Base-by-base conservation (phyloP, 1,140 invertebrate genomes). In the Augochlora pura region DNA sequence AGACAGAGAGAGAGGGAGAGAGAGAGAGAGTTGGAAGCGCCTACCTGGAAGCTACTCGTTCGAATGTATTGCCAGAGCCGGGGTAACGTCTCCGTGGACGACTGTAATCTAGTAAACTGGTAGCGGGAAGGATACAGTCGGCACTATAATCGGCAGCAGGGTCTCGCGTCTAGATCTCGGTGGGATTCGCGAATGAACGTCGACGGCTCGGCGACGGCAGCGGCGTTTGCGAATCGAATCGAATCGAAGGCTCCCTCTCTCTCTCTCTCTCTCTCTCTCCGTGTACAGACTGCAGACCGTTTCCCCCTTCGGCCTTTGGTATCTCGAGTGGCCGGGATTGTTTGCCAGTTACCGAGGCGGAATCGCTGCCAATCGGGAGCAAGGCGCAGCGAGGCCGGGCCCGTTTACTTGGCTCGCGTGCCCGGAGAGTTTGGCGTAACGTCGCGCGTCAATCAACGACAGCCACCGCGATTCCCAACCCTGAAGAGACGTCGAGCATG, bases 361-460 rank as follows among this genome's bases (percentile, higher is more conserved):
- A 84, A 75, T 81, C 84, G 74, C 64, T 78, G 64, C 65, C 82
- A 71, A 85, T 84, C 78, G 70, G 75, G 81, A 81, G 77, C 70
- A 77, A 75, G 49, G 14, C 54, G 21, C 18, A 70, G 81, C 39
- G 70, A 80, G 60, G 46, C 64, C 78, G n/a, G n/a, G 72, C 70
- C 18, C 84, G 88, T 91, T 91, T 89, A 79, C 87, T 90, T 71
- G 86, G 90, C 85, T 92, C 89, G 91, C 91, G 91, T 92, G 91
- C 90, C 86, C 82, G 77, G 6, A 60, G 85, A 90, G 89, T 91
- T 90, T 90, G 86, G 87, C 87, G 83, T 77, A 89, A 91, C 91
- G 91, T 91, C 90, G 87, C 81, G 82, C 89, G 91, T 91, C 91
- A 91, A 91, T 91, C 91, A 91, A 88, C 88, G 76, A 73, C 75